Percentiles rank a stretch among this genome's conserved stretches.
Evolutionary conservation across 2,888 invertebrate genomes (phyloP).

Genomic region (Hyposoter didymator): DNA sequence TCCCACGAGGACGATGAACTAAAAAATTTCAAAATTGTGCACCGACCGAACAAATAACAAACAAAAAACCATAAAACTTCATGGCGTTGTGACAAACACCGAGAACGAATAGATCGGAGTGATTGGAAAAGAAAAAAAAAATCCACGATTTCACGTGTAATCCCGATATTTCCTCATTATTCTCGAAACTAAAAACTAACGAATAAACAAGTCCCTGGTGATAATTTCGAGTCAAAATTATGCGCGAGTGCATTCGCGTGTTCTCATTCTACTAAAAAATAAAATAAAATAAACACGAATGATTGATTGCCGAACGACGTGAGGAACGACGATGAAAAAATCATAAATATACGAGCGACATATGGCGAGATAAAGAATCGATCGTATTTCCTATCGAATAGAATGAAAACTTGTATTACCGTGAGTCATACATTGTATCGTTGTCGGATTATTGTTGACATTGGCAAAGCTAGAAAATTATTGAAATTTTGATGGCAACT

Average conservation of each 20-base stretch:
- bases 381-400: slow-evolving; percentile 31
- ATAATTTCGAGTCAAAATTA: neutral
- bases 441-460: slow-evolving; percentile 50
- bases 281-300: neutral
- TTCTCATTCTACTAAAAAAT: neutral
- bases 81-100: neutral
- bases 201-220: neutral
- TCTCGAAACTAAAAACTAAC: neutral
- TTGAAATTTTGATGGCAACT: neutral
- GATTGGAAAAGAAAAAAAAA: slow-evolving; percentile 16
- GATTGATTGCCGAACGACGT: slow-evolving; percentile 21
- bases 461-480: neutral
- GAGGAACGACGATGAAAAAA: slow-evolving; percentile 15
- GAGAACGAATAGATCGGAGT: neutral
- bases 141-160: slow-evolving; percentile 10
- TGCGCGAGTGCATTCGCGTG: neutral
- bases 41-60: neutral
- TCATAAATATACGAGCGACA: slow-evolving; percentile 46
- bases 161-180: slow-evolving; percentile 16
- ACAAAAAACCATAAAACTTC: neutral
- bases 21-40: neutral
- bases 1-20: slow-evolving; percentile 14
- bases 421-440: slow-evolving; percentile 12
- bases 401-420: slow-evolving; percentile 41
- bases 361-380: slow-evolving; percentile 47